A percentile compares a stretch with the other conserved stretches of the same genome.
These are phyloP conservation scores for Bombycilla garrulus DNA, from an alignment of 2,113 vertebrate genomes.

Conservation along the genomic window DNA sequence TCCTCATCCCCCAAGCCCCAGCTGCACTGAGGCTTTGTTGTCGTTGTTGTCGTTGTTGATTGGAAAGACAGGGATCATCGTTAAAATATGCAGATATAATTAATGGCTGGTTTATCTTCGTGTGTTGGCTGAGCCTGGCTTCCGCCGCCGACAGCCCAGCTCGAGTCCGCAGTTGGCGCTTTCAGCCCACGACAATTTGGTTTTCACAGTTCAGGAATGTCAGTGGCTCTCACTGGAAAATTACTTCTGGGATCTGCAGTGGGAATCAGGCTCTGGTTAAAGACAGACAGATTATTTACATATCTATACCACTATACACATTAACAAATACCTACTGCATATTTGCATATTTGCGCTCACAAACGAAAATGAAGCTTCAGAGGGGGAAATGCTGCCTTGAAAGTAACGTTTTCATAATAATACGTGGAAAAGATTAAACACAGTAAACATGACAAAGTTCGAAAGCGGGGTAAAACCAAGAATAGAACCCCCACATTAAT, in stretches of 20 bases:
- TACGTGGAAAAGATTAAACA: constrained; percentile 71
- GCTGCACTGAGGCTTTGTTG: neutral
- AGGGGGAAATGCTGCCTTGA: neutral
- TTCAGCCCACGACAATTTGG: neutral
- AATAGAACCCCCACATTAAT: neutral
- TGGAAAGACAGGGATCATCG: neutral
- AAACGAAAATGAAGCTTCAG: neutral
- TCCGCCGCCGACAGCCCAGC: neutral
- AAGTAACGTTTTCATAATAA: constrained; percentile 42
- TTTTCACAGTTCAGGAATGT: constrained; percentile 22
- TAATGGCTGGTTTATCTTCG: neutral
- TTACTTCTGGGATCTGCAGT: neutral
- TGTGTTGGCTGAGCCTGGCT: neutral
- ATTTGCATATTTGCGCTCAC: neutral
- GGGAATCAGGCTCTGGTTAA: neutral
- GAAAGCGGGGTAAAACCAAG: constrained; percentile 17
- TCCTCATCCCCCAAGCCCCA: neutral
- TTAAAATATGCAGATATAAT: neutral
- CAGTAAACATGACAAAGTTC: constrained; percentile 59
- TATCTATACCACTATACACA: neutral
- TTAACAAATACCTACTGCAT: neutral
- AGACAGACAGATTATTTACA: neutral
- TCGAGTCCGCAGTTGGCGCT: neutral
- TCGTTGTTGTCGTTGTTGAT: neutral
- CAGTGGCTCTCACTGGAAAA: constrained; percentile 24